Evolutionary conservation across 2,797 vertebrate genomes (phyloP).

Genomic region (Sciaenops ocellatus): DNA sequence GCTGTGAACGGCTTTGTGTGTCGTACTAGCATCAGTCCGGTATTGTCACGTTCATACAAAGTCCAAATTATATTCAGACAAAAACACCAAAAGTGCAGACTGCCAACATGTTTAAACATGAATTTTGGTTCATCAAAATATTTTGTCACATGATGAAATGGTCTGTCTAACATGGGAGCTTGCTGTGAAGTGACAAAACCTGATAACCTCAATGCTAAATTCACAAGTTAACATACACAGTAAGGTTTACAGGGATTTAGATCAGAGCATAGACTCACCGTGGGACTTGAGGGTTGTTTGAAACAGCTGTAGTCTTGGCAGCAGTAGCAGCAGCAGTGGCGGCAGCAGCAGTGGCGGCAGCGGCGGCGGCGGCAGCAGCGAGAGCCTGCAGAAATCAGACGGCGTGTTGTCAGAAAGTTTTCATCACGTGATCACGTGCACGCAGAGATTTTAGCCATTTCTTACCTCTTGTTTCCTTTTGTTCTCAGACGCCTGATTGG

Average conservation of each 20-base stretch:
- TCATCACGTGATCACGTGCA: neutral
- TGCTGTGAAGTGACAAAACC: conserved; percentile 25
- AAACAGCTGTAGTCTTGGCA: conserved; percentile 59
- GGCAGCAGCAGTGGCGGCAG: conserved; percentile 25
- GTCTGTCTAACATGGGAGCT: conserved; percentile 31
- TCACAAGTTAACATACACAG: neutral
- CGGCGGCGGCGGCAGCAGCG: conserved; percentile 46
- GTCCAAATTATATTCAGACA: conserved; percentile 74
- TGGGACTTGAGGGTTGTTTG: conserved; percentile 68
- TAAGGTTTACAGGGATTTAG: conserved; percentile 6
- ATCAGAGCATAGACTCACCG: conserved; percentile 72
- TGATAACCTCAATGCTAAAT: conserved; percentile 12
- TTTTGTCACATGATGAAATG: conserved; percentile 42
- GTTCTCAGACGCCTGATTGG: conserved; percentile 91
- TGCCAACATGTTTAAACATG: conserved; percentile 50
- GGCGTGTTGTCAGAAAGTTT: conserved; percentile 8
- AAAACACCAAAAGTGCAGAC: conserved; percentile 56
- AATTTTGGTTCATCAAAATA: conserved; percentile 37
- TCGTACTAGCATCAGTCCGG: conserved; percentile 79
- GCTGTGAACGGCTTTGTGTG: conserved; percentile 68
- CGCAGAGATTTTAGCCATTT: neutral
- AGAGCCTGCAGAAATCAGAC: conserved; percentile 66
- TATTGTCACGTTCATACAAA: conserved; percentile 87
- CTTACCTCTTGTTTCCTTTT: conserved; percentile 91
- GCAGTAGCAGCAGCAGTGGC: conserved; percentile 16